phyloP scores from a whole-genome alignment of 2,888 invertebrate genomes.

The Cephus sareptanus region DNA sequence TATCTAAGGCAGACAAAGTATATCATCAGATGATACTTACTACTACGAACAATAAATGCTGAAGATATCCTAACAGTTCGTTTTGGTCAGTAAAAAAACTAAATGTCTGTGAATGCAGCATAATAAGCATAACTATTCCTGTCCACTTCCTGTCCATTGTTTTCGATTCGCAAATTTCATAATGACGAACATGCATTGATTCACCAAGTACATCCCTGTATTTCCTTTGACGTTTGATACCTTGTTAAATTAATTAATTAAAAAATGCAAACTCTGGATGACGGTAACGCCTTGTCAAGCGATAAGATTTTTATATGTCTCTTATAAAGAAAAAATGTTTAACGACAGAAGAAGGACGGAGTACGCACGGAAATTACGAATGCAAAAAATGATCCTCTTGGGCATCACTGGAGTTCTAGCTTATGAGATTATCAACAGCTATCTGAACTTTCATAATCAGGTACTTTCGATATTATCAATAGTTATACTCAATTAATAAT shows the following conservation, averaged over 20 bases:
- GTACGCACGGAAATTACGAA: slow-evolving; percentile 25
- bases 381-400: slow-evolving; percentile 37
- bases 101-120: background rate
- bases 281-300: background rate
- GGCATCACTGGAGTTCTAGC: slow-evolving; percentile 35
- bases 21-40: background rate
- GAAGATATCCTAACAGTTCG: background rate
- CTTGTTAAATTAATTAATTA: background rate
- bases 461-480: slow-evolving; percentile 13
- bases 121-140: background rate
- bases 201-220: background rate
- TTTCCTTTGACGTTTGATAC: background rate
- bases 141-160: background rate
- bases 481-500: background rate
- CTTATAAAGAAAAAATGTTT: background rate
- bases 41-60: background rate
- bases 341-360: background rate
- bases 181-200: background rate
- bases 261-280: background rate
- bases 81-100: background rate
- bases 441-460: slow-evolving; percentile 36
- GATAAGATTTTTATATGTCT: background rate
- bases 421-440: slow-evolving; percentile 38
- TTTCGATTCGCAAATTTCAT: background rate
- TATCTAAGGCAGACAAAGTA: background rate